phyloP scores from a whole-genome alignment of 2,888 invertebrate genomes.

The Spodoptera exigua region DNA sequence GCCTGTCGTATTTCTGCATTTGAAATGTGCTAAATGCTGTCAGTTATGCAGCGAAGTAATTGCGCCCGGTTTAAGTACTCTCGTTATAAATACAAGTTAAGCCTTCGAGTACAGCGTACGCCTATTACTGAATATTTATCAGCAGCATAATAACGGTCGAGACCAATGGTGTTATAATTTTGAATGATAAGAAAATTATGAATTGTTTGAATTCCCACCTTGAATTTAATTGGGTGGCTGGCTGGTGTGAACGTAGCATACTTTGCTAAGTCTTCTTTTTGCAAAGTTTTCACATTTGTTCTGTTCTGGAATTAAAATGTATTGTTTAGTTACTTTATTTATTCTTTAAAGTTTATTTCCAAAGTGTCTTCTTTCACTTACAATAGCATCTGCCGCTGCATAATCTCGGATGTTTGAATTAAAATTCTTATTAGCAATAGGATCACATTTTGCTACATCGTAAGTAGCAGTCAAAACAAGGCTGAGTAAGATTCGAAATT shows the following conservation, averaged over 20 bases:
- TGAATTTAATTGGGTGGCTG: slow-evolving; percentile 69
- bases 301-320: slow-evolving; percentile 71
- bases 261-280: slow-evolving; percentile 72
- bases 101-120: slow-evolving; percentile 36
- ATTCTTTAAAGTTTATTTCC: background rate
- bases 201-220: slow-evolving; percentile 65
- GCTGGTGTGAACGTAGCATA: slow-evolving; percentile 70
- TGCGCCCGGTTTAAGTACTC: slow-evolving; percentile 52
- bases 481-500: slow-evolving; percentile 36
- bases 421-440: slow-evolving; percentile 70
- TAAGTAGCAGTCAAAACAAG: slow-evolving; percentile 42
- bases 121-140: slow-evolving; percentile 20
- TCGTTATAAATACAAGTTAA: slow-evolving; percentile 48
- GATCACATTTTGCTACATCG: slow-evolving; percentile 50
- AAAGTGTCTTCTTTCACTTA: slow-evolving; percentile 62
- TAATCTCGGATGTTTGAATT: slow-evolving; percentile 77
- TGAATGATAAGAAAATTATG: slow-evolving; percentile 15
- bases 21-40: slow-evolving; percentile 62
- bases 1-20: slow-evolving; percentile 65
- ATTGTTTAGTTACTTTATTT: background rate
- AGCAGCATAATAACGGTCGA: slow-evolving; percentile 10
- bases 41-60: slow-evolving; percentile 56
- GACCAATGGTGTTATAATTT: slow-evolving; percentile 7
- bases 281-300: slow-evolving; percentile 75
- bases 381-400: slow-evolving; percentile 66